A percentile compares a stretch with the other conserved stretches of the same genome.
Evolutionary conservation across 1,140 invertebrate species (phyloP).

Genomic region (Drosophila oshimai): DNA sequence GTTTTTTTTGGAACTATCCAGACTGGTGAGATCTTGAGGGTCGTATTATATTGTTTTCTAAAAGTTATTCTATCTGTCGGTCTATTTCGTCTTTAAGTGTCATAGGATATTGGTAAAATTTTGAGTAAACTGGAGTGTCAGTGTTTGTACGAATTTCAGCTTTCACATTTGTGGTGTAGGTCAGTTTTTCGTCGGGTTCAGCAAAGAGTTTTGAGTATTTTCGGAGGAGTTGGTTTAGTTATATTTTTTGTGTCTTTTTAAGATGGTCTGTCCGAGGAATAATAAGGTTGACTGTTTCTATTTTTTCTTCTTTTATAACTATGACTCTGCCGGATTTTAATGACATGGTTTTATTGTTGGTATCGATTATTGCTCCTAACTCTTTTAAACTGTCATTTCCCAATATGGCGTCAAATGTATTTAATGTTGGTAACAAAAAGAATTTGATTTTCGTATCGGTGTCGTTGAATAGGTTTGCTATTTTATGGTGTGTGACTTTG

Average conservation of each 20-base stretch:
- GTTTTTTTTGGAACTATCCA: conserved; percentile 16
- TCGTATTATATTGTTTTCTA: conserved; percentile 43
- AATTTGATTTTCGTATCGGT: conserved; percentile 12
- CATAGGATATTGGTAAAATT: conserved; percentile 42
- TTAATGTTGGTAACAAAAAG: conserved; percentile 25
- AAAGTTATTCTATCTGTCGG: conserved; percentile 19
- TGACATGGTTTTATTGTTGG: neutral
- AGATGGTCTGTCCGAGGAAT: conserved; percentile 5
- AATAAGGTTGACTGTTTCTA: conserved; percentile 32
- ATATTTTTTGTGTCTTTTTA: neutral
- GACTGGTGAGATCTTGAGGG: conserved; percentile 41
- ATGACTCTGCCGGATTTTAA: neutral
- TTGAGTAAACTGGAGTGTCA: conserved; percentile 30
- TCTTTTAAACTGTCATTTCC: conserved; percentile 34
- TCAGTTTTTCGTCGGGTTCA: conserved; percentile 27
- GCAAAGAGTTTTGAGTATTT: conserved; percentile 17
- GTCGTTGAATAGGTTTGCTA: conserved; percentile 24
- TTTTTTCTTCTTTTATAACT: conserved; percentile 14
- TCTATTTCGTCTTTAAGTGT: conserved; percentile 36
- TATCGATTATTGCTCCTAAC: conserved; percentile 15
- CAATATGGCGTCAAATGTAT: conserved; percentile 28
- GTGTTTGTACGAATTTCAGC: conserved; percentile 34
- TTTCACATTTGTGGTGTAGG: conserved; percentile 30
- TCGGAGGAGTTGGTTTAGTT: neutral
- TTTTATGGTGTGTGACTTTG: conserved; percentile 6